Base-by-base conservation (phyloP, 2,888 invertebrate genomes). In the Parnassius smintheus region DNA sequence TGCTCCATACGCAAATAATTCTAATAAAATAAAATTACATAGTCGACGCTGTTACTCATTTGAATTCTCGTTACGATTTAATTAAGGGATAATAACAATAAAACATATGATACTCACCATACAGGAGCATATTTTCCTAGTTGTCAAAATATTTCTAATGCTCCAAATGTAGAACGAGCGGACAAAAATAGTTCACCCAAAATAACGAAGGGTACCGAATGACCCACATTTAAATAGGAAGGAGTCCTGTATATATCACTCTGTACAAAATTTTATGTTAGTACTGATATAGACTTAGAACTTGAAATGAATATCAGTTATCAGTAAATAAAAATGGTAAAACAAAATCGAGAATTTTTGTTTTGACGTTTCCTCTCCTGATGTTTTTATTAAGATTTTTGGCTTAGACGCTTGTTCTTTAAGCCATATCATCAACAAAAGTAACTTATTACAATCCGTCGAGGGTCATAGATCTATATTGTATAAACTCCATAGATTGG, bases 101-200 rank as follows among this genome's bases (percentile, higher is more conserved):
- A 55, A 55, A 18, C 9, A 56, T 59, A 52, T 52, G 51, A 72
- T 74, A 82, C 88, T 85, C 72, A 89, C 87, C 83, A 78, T 80
- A 76, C 81, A 86, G 84, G 85, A 87, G 86, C 83, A 88, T 85
- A 80, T 88, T 84, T 88, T 87, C 82, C 86, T 86, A 86, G 85
- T 81, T 81, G 90, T 87, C 87, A 87, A 86, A 89, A 85, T 86
- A 75, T 85, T 84, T 86, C 78, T 85, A 85, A 83, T 86, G 85
- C 83, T 86, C 88, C 75, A 81, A 86, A 91, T 85, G 83, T 90
- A 84, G 91, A 88, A 85, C 87, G 82, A 90, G 86, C 92, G 85
- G 75, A 74, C 74, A 87, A 91, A 92, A 92, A 91, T 91, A 91
- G 91, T 80, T 82, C 72, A 86, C 89, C 86, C 78, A 86, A 89